Percentiles rank a stretch among this genome's conserved stretches.
phyloP scores from a whole-genome alignment of 2,888 invertebrate species.

The Agrotis exclamationis region DNA sequence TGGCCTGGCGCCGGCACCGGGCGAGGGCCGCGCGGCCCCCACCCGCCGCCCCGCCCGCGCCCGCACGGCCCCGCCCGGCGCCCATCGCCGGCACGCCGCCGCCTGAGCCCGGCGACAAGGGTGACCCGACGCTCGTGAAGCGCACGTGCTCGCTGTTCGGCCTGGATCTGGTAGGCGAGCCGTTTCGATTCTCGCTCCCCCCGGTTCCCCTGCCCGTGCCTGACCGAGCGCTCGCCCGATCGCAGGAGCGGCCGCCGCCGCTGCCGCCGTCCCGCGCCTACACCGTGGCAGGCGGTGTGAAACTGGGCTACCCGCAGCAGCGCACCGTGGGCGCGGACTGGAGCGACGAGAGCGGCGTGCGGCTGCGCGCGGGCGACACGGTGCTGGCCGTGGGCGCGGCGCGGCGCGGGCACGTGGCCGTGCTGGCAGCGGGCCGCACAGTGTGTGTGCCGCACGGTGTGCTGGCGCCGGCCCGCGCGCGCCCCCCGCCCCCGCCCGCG shows the following conservation, averaged over 20 bases:
- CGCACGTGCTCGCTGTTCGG: constrained; percentile 97
- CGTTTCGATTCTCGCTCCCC: constrained; percentile 27
- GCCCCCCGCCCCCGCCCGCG: constrained; percentile 77
- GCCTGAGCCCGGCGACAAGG: constrained; percentile 95
- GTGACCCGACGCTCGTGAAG: constrained; percentile 97
- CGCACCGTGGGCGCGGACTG: constrained; percentile 97
- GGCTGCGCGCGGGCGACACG: constrained; percentile 94
- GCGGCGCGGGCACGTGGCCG: constrained; percentile 96
- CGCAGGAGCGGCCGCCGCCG: constrained; percentile 97
- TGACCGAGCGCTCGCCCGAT: constrained; percentile 43
- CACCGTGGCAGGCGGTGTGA: constrained; percentile 97
- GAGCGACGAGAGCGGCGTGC: constrained; percentile 89
- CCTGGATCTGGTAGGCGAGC: constrained; percentile 94
- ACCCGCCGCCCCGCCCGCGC: constrained; percentile 81
- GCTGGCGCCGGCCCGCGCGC: constrained; percentile 84
- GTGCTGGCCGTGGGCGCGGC: constrained; percentile 97
- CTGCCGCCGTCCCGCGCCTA: constrained; percentile 97
- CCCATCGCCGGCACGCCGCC: constrained; percentile 98
- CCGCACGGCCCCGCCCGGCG: constrained; percentile 95
- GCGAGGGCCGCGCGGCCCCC: constrained; percentile 82
- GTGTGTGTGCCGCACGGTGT: constrained; percentile 85
- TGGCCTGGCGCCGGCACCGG: constrained; percentile 96
- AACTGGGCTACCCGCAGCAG: constrained; percentile 97
- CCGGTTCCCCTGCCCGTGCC: constrained; percentile 26
- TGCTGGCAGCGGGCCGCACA: constrained; percentile 91